Evolutionary conservation across 2,888 invertebrate genomes (phyloP).

Genomic region (Elgonia sp.): DNA sequence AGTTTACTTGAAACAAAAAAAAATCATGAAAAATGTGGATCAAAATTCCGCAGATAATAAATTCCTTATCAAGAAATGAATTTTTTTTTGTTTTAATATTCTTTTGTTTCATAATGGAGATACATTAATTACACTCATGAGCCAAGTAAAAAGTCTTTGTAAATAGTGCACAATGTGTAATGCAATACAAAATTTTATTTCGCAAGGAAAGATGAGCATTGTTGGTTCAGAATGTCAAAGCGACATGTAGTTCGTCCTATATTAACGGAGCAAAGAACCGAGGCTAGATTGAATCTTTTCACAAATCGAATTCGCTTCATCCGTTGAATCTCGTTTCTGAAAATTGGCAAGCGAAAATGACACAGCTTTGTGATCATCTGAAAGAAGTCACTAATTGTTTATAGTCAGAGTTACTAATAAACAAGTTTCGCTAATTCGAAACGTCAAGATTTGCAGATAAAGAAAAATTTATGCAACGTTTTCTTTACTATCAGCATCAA

Average conservation of each 20-base stretch:
- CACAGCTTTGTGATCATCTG: constrained; percentile 13
- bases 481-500: no score
- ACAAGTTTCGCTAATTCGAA: no score
- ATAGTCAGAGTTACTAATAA: not conserved
- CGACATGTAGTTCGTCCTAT: constrained; percentile 3
- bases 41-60: no score
- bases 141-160: not conserved
- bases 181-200: constrained; percentile 13
- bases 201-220: constrained; percentile 32
- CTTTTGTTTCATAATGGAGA: not conserved
- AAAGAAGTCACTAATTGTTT: not conserved
- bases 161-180: constrained; percentile 36
- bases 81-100: no score
- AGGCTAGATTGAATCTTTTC: constrained; percentile 47
- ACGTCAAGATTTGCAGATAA: constrained; percentile 8
- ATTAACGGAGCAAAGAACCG: constrained; percentile 36
- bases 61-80: no score
- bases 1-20: no score
- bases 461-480: not conserved
- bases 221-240: constrained; percentile 13
- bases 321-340: constrained; percentile 21
- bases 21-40: no score
- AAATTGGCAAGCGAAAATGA: constrained; percentile 38
- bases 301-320: constrained; percentile 32
- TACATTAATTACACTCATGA: constrained; percentile 2